phyloP scores from a whole-genome alignment of 2,888 invertebrate species.

The Dynastes tityus region DNA sequence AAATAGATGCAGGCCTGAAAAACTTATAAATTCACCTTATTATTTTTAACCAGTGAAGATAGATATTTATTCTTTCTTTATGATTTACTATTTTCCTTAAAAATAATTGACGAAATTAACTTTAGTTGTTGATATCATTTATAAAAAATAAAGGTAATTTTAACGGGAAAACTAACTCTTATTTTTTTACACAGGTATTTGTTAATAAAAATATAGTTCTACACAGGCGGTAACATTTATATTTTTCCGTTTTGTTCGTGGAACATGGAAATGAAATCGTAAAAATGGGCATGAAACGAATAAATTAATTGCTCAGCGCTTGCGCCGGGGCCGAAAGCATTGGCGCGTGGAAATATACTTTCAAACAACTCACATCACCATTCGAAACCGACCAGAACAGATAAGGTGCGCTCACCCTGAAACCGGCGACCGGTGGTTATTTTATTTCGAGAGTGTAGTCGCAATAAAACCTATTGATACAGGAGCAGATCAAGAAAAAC shows the following conservation, averaged over 20 bases:
- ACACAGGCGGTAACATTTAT: neutral
- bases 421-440: conserved; percentile 15
- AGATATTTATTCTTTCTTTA: too few species aligned
- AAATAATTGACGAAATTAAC: too few species aligned
- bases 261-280: conserved; percentile 37
- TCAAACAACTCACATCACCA: conserved; percentile 53
- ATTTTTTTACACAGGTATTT: neutral
- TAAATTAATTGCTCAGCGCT: conserved; percentile 41
- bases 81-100: too few species aligned
- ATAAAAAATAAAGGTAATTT: too few species aligned
- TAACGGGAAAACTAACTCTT: too few species aligned
- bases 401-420: conserved; percentile 42
- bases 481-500: neutral
- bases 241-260: conserved; percentile 8
- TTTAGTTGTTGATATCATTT: too few species aligned
- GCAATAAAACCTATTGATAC: neutral
- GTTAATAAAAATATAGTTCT: conserved; percentile 6
- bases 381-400: conserved; percentile 42
- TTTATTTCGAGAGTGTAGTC: neutral
- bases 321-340: conserved; percentile 53
- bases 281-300: conserved; percentile 42
- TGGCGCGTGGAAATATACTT: conserved; percentile 57
- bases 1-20: neutral
- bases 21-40: too few species aligned
- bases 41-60: too few species aligned